Evolutionary conservation across 2,888 invertebrate species (phyloP), one percentile per base, ranked within the genome.

Genomic region (Drymonia ruficornis): DNA sequence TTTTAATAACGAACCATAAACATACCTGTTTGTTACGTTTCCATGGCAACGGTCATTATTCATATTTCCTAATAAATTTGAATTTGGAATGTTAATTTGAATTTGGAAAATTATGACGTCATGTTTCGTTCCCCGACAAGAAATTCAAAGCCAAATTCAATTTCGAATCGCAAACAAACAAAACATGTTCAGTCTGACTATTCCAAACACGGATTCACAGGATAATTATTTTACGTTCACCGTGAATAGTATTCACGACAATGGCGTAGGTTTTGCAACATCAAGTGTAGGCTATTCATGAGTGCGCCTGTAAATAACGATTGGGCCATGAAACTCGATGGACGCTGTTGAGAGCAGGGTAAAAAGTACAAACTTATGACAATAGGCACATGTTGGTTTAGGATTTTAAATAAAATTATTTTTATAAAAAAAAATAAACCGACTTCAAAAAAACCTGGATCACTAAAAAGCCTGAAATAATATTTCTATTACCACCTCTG

Each of bases 221-320:
- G 67, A 68, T 56, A 70, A 61, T 71, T 68, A 71, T 76, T 77
- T 70, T 67, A 76, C 76, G 76, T 75, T 77, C 67, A 44, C 71
- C 49, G 57, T 72, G 67, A 74, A 71, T 67, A 70, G 70, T 73
- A 80, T 82, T 74, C 82, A 84, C 82, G 81, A 86, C 83, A 85
- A 77, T 83, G 65, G 72, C 59, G 65, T 63, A 65, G 63, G 65
- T 76, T 72, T 82, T 81, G 81, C 78, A 82, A 85, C 74, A 76
- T 73, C 72, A 73, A 76, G 70, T 66, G 68, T 74, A 74, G 63
- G 54, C 61, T 63, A 52, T 65, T 78, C 79, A 80, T 81, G 81
- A 78, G 74, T 67, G 63, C 60, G 68, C 68, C 70, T 76, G 62
- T 61, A 65, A 68, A 67, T 67, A 73, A 67, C 55, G 55, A 61